phyloP scores from a whole-genome alignment of 37 sponge, comb jelly and placozoan species.

The Mnemiopsis leidyi region DNA sequence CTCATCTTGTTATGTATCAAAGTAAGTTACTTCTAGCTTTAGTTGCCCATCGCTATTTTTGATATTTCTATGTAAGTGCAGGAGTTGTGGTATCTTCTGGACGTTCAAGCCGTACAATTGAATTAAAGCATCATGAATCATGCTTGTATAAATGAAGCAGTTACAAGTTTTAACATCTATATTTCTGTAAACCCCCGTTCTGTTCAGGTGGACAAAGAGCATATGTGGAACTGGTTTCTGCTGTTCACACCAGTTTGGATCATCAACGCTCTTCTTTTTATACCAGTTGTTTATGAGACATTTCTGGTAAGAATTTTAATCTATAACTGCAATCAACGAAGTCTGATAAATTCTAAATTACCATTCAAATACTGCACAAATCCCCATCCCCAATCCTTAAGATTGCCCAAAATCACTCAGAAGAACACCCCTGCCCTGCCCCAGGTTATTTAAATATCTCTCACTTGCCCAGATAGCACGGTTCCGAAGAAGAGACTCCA shows the following conservation, averaged over 20 bases:
- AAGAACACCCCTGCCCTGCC: no score
- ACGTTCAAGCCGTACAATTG: no score
- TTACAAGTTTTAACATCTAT: no score
- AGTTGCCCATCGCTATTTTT: no score
- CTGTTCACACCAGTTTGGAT: constrained; percentile 6
- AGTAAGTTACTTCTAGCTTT: neutral
- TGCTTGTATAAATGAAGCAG: no score
- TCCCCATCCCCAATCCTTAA: no score
- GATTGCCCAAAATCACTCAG: no score
- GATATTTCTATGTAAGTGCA: neutral
- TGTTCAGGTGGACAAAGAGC: constrained; percentile 31
- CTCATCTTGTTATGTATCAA: constrained; percentile 27
- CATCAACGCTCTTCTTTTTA: neutral
- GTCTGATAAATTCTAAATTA: no score
- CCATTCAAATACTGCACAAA: no score
- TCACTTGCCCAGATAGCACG: neutral
- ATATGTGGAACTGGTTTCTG: constrained; percentile 34
- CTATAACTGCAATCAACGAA: no score
- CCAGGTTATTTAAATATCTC: neutral
- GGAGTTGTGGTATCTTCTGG: no score
- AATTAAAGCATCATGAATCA: no score
- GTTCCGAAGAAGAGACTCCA: neutral
- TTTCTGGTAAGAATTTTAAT: neutral
- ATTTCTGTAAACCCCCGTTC: neutral
- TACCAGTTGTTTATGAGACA: neutral